These are phyloP conservation scores for Indri indri DNA, from an alignment of 2,113 vertebrate species.

Conservation along the genomic window DNA sequence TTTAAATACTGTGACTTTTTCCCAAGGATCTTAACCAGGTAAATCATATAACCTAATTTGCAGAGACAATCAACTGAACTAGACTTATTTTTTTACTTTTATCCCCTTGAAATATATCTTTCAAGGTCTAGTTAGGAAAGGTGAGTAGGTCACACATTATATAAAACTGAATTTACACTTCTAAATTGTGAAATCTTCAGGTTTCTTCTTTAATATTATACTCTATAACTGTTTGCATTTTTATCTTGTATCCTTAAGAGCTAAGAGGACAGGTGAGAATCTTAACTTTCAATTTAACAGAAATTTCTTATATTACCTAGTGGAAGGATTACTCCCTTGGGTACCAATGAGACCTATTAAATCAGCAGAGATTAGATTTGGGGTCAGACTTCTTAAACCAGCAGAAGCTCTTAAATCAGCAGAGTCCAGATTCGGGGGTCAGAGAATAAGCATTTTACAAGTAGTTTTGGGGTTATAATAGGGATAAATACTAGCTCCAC, in stretches of 20 bases:
- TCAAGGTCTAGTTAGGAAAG: neutral
- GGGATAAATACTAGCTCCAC: neutral
- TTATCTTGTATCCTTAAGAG: neutral
- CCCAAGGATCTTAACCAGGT: neutral
- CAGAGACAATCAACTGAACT: neutral
- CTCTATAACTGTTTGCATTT: neutral
- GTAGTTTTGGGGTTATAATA: neutral
- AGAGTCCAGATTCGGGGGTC: neutral
- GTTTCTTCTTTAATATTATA: neutral
- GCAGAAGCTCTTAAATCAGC: neutral
- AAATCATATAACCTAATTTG: neutral
- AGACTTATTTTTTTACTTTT: neutral
- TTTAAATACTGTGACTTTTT: neutral
- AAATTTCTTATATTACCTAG: neutral
- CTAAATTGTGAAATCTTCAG: neutral
- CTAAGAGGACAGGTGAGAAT: neutral
- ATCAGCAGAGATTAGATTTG: neutral
- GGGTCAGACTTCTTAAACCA: neutral
- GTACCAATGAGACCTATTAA: neutral
- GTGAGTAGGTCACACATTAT: neutral
- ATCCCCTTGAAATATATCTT: neutral
- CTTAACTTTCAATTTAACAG: neutral
- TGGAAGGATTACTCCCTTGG: neutral
- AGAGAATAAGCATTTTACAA: slow-evolving; percentile 4
- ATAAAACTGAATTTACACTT: neutral